Conservation (phyloP, 2,113 vertebrate genomes). For the Paraplagusia blochii region DNA sequence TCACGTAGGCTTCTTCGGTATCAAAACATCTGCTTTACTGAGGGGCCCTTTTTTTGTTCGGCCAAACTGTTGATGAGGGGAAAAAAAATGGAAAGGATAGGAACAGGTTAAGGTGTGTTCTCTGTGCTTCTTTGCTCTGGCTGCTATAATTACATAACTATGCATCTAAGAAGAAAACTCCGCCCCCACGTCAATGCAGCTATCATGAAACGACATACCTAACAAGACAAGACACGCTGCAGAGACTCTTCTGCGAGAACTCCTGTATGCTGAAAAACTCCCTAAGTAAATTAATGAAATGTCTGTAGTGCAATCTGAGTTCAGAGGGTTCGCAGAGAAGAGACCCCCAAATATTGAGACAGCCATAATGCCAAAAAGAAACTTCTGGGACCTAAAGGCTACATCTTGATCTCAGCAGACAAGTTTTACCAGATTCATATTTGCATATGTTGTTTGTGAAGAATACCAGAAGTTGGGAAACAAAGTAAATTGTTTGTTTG, state of each 20-base stretch:
- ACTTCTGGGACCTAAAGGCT: neutral
- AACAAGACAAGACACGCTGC: slow-evolving; percentile 52
- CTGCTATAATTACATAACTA: slow-evolving; percentile 45
- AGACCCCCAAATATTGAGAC: too few species aligned
- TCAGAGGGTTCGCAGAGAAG: too few species aligned
- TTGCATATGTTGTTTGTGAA: neutral
- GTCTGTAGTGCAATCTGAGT: too few species aligned
- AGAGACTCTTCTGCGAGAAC: slow-evolving; percentile 31
- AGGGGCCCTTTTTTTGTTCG: too few species aligned
- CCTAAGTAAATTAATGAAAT: neutral
- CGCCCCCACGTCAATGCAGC: neutral
- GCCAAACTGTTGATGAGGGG: too few species aligned
- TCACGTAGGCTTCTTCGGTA: neutral
- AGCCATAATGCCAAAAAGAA: too few species aligned
- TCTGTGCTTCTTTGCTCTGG: slow-evolving; percentile 29
- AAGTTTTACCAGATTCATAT: neutral
- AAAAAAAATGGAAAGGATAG: too few species aligned
- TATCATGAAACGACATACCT: slow-evolving; percentile 31
- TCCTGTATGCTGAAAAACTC: slow-evolving; percentile 13
- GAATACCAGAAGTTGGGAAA: neutral
- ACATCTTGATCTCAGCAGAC: slow-evolving; percentile 2
- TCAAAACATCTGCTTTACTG: too few species aligned
- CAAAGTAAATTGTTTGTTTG: too few species aligned
- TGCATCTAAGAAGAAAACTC: slow-evolving; percentile 7
- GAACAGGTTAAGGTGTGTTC: slow-evolving; percentile 9